Base-by-base conservation (phyloP, 2,797 vertebrate species). In the Ceyx erithaca region DNA sequence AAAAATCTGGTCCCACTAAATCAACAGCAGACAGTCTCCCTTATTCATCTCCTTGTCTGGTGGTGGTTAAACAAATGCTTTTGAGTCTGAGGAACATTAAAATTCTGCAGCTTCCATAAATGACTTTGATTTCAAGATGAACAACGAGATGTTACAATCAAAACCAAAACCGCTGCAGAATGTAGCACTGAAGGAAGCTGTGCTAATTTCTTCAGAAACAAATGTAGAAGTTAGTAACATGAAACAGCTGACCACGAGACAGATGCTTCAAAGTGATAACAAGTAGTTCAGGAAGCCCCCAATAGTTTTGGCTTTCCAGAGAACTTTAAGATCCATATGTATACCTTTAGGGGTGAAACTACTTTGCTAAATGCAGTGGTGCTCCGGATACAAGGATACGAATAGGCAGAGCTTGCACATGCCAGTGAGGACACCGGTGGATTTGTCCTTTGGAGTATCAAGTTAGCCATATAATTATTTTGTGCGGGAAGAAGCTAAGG, bases 51-150 rank as follows among this genome's bases (percentile, higher is more conserved):
- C 48, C 92, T 89, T 94, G 95, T 96, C 96, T 95, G 96, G 66
- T 83, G 89, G 89, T 93, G 92, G 92, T 94, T 96, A 96, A 95
- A 87, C 95, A 96, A 94, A 94, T 90, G 72, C 92, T 94, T 95
- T 81, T 69, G 94, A 95, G 94, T 90, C 96, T 94, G 93, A 96
- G 79, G 81, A 95, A 28, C 84, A 94, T 94, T 93, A 94, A 93
- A 95, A 94, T 95, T 84, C 92, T 95, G 93, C 89, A 95, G 92
- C 94, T 93, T 95, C 93, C 90, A 95, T 92, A 92, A 95, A 91
- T 76, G 90, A 91, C 94, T 95, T 95, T 93, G 95, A 96, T 95
- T 95, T 96, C 26, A 35, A 89, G 89, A 93, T 28, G 90, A 92
- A 89, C 85, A 57, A 88, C 35, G 54, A 94, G 94, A 92, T 94